These are phyloP conservation scores for Euzetes globulus DNA, from an alignment of 2,888 invertebrate genomes.

Conservation along the genomic window DNA sequence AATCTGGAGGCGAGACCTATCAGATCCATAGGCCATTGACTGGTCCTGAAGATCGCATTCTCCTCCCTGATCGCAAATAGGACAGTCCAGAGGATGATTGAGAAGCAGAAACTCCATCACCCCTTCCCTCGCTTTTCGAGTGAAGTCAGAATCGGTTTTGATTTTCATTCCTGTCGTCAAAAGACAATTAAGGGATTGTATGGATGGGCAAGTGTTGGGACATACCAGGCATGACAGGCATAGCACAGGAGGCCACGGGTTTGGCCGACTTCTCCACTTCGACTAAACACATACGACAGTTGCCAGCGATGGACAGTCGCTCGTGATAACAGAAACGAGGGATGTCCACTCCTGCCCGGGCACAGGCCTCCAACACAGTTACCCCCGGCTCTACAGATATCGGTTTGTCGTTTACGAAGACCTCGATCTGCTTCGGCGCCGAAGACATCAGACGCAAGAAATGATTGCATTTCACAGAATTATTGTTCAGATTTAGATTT, in stretches of 20 bases:
- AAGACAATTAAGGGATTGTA: background rate
- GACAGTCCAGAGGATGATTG: slow-evolving; percentile 98
- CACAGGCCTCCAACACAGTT: slow-evolving; percentile 95
- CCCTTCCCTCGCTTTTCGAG: slow-evolving; percentile 64
- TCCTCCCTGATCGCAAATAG: slow-evolving; percentile 94
- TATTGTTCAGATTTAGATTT: background rate
- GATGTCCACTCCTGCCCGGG: slow-evolving; percentile 90
- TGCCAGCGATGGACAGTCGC: slow-evolving; percentile 93
- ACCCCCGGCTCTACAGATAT: slow-evolving; percentile 92
- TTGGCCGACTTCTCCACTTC: slow-evolving; percentile 98
- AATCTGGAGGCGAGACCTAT: slow-evolving; percentile 58
- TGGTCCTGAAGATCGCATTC: slow-evolving; percentile 79
- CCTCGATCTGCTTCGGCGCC: slow-evolving; percentile 62
- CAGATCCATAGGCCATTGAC: slow-evolving; percentile 90
- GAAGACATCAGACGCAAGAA: background rate
- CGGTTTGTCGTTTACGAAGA: slow-evolving; percentile 93
- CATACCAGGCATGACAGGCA: slow-evolving; percentile 94
- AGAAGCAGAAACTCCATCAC: slow-evolving; percentile 99
- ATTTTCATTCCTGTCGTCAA: slow-evolving; percentile 59
- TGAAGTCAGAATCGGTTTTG: slow-evolving; percentile 93
- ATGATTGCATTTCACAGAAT: background rate
- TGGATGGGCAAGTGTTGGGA: slow-evolving; percentile 54
- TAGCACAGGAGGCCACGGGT: slow-evolving; percentile 97
- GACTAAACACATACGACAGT: slow-evolving; percentile 93
- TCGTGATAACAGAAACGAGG: slow-evolving; percentile 99